Percentiles rank a stretch among this genome's conserved stretches.
These are phyloP conservation scores for Cephus pygmeus DNA, from an alignment of 2,888 invertebrate genomes.

Conservation along the genomic window DNA sequence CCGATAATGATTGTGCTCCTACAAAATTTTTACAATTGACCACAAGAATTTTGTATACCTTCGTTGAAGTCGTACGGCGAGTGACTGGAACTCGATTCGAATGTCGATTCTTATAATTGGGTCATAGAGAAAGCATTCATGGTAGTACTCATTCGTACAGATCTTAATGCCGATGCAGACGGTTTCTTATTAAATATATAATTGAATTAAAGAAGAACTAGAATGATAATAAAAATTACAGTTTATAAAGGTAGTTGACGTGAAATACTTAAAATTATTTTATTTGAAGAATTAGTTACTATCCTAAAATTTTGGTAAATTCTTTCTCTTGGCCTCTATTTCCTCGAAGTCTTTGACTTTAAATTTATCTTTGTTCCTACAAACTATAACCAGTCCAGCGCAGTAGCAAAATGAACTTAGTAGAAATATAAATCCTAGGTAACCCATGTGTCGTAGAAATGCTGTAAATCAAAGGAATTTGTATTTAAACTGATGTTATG, in stretches of 20 bases:
- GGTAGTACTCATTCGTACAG: background rate
- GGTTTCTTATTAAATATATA: background rate
- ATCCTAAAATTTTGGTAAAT: background rate
- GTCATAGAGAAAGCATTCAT: background rate
- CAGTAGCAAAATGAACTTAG: slow-evolving; percentile 71
- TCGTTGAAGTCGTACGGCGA: background rate
- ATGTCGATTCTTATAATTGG: background rate
- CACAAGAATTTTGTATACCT: background rate
- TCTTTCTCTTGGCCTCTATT: slow-evolving; percentile 19
- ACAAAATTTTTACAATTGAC: background rate
- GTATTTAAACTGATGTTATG: background rate
- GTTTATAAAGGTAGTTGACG: background rate
- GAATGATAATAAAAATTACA: background rate
- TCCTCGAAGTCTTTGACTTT: slow-evolving; percentile 52
- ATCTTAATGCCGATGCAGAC: background rate
- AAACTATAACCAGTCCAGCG: slow-evolving; percentile 70
- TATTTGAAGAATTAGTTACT: background rate
- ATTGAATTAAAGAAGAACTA: background rate
- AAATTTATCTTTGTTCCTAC: slow-evolving; percentile 65
- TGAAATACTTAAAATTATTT: background rate
- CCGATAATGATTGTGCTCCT: background rate
- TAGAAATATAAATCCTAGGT: slow-evolving; percentile 71
- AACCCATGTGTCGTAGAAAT: slow-evolving; percentile 71
- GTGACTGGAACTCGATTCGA: background rate
- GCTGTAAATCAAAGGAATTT: slow-evolving; percentile 54